phyloP scores from a whole-genome alignment of 1,140 invertebrate species.

The Thaumatotibia leucotreta region DNA sequence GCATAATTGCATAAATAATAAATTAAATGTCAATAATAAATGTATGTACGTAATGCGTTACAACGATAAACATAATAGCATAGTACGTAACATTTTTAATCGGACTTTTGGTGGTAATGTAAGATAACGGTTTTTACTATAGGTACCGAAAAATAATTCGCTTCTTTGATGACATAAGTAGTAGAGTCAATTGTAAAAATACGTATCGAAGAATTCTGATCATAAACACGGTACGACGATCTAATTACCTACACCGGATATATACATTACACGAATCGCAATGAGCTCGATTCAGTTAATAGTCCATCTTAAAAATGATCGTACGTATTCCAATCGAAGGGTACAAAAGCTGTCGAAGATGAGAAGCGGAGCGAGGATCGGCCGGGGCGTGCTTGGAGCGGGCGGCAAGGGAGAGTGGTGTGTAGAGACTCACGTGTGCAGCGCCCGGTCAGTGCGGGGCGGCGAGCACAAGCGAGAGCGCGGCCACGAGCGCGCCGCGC shows the following conservation, averaged over 20 bases:
- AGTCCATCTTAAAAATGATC: neutral
- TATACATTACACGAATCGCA: too few species aligned
- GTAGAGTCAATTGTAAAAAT: too few species aligned
- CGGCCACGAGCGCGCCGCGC: conserved; percentile 35
- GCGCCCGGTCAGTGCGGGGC: conserved; percentile 70
- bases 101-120: neutral
- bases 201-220: too few species aligned
- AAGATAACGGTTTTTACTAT: too few species aligned
- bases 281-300: neutral
- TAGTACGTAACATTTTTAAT: neutral
- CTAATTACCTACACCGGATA: too few species aligned
- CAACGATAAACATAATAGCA: neutral
- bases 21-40: neutral
- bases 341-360: conserved; percentile 10
- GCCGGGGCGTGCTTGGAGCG: conserved; percentile 22
- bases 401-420: conserved; percentile 13
- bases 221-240: neutral
- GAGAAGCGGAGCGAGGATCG: conserved; percentile 21
- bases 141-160: too few species aligned
- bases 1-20: neutral
- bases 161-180: too few species aligned
- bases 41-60: too few species aligned
- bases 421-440: conserved; percentile 65
- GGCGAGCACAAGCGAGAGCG: conserved; percentile 54
- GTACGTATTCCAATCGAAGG: neutral